A percentile compares a stretch with the other conserved stretches of the same genome.
Conservation (phyloP, 1,140 invertebrate genomes). For the Euwallacea fornicatus region DNA sequence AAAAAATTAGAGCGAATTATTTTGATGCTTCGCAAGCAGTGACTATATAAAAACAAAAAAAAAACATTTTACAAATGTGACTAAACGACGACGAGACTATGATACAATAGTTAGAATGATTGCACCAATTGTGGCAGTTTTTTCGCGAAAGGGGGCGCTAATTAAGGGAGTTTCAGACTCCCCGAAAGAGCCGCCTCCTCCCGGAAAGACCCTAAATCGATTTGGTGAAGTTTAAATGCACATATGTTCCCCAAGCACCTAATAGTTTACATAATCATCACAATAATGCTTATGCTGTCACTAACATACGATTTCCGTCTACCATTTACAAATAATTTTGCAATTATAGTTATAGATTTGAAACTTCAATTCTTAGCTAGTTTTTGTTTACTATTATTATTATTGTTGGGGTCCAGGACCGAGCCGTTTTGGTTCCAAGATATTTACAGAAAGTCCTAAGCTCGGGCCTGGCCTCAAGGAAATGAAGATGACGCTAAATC, state of each 20-base stretch:
- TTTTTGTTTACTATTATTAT: too few species aligned
- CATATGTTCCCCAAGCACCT: conserved; percentile 46
- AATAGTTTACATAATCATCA: conserved; percentile 47
- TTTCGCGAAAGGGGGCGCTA: background rate
- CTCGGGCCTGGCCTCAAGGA: background rate
- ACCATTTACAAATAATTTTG: conserved; percentile 51
- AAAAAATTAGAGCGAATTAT: conserved; percentile 16
- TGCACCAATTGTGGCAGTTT: background rate
- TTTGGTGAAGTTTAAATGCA: conserved; percentile 37
- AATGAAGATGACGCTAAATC: conserved; percentile 21
- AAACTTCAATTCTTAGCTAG: conserved; percentile 44
- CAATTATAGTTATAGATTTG: conserved; percentile 46
- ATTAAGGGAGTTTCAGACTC: background rate
- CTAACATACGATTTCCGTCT: conserved; percentile 47
- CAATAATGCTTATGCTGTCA: conserved; percentile 52
- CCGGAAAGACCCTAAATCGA: background rate
- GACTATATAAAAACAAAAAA: conserved; percentile 22
- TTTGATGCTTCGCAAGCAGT: conserved; percentile 26
- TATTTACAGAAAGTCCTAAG: background rate
- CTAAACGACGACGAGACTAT: conserved; percentile 2
- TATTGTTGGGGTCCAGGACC: too few species aligned
- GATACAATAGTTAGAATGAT: conserved; percentile 13
- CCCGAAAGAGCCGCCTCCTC: background rate
- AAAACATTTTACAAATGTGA: conserved; percentile 12
- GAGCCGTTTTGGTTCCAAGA: too few species aligned